Evolutionary conservation across 2,888 invertebrate species (phyloP), one percentile per base, ranked within the genome.

Genomic region (Lobophora halterata): DNA sequence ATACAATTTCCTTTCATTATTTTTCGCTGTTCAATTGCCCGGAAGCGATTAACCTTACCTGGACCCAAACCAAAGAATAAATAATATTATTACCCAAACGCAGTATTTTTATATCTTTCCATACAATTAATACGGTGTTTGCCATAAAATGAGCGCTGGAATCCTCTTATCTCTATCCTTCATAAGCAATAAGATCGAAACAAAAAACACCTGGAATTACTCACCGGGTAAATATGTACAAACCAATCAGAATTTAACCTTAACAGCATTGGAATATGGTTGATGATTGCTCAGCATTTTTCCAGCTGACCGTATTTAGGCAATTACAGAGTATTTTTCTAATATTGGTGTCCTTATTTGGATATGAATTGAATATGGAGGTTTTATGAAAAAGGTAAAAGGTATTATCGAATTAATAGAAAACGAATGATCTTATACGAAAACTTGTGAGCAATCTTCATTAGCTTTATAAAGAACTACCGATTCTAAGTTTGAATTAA

Each of bases 311-410:
- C 42, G 46, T 46, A 48, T 31, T 46, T 40, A 16, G 18, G 24
- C 29, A 30, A 31, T 19, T 32, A 42, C 48, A 50, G 48, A 45
- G 35, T 46, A 35, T 46, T 55, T 55, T 52, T 49, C 47, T 21
- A 45, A 50, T 55, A 52, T 52, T 50, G 46, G 28, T 45, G 24
- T 43, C 32, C 32, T 32, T 49, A 47, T 52, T 41, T 45, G 40
- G 37, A 29, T 42, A 47, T 50, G 46, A n/a, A n/a, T n/a, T n/a
- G n/a, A n/a, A 48, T 52, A 46, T 46, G 42, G n/a, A 35, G 38
- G 42, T 46, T 52, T 49, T 52, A 52, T 31, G 42, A 27, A 28
- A 32, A 18, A 31, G 33, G 41, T 43, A 18, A 34, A 45, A 46
- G n/a, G n/a, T n/a, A n/a, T n/a, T n/a, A n/a, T n/a, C n/a, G n/a